Percentiles rank a stretch among this genome's conserved stretches.
Evolutionary conservation across 2,888 invertebrate species (phyloP).

Genomic region (Strigamia maritima): DNA sequence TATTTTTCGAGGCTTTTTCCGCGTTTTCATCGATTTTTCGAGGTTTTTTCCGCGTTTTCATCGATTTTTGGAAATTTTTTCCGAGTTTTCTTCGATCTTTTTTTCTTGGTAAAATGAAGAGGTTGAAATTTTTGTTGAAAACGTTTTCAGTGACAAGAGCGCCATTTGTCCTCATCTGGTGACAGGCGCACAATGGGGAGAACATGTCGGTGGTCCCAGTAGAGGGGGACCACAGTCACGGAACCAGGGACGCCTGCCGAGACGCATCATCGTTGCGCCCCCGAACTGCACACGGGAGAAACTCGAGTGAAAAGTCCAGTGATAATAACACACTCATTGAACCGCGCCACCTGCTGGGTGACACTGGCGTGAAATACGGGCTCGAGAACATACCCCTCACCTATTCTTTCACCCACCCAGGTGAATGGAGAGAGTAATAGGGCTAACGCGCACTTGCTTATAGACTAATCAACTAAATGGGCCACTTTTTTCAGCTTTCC

Average conservation of each 20-base stretch:
- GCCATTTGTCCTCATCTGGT: constrained; percentile 20
- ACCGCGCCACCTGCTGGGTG: background rate
- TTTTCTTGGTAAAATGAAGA: too few relatives aligned
- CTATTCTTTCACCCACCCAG: constrained; percentile 27
- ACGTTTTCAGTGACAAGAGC: background rate
- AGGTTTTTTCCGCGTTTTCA: too few relatives aligned
- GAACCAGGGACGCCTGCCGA: background rate
- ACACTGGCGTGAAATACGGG: constrained; percentile 24
- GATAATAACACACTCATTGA: constrained; percentile 24
- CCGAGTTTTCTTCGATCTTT: too few relatives aligned
- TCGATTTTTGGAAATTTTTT: too few relatives aligned
- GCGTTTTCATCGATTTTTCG: too few relatives aligned
- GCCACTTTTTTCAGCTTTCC: background rate
- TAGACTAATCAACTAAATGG: constrained; percentile 17
- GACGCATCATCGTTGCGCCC: constrained; percentile 16
- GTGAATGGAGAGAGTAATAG: constrained; percentile 20
- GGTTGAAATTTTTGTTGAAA: background rate
- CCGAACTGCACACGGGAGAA: constrained; percentile 7
- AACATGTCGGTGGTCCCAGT: constrained; percentile 6
- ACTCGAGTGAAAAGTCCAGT: constrained; percentile 21
- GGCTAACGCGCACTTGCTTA: constrained; percentile 9
- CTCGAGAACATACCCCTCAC: constrained; percentile 8
- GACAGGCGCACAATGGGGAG: background rate
- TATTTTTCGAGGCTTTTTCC: too few relatives aligned
- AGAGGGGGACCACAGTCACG: constrained; percentile 18